Percentiles rank a stretch among this genome's conserved stretches.
These are phyloP conservation scores for Neotoma lepida DNA, from an alignment of 2,113 vertebrate genomes.

Conservation along the genomic window DNA sequence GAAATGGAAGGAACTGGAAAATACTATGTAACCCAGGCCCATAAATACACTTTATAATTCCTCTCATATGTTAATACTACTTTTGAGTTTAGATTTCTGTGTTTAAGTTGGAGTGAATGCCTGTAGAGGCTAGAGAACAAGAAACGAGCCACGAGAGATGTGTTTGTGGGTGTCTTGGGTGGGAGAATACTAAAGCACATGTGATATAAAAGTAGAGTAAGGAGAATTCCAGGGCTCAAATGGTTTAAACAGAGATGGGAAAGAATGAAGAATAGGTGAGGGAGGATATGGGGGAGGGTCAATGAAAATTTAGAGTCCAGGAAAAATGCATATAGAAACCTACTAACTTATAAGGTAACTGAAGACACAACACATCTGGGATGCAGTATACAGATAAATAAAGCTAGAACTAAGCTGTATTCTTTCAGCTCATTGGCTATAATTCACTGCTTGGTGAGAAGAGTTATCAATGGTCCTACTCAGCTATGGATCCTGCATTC, in stretches of 20 bases:
- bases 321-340: neutral
- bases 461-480: neutral
- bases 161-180: neutral
- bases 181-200: neutral
- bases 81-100: neutral
- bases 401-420: neutral
- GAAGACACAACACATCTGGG: neutral
- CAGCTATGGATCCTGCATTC: neutral
- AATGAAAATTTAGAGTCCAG: neutral
- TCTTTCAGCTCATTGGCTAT: neutral
- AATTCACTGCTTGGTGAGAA: neutral
- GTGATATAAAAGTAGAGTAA: too few species aligned
- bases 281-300: neutral
- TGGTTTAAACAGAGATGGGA: neutral
- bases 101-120: neutral
- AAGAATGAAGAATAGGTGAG: neutral
- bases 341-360: neutral
- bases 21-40: neutral
- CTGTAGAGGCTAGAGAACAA: neutral
- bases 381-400: neutral
- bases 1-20: neutral
- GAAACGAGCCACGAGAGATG: neutral
- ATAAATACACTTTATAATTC: neutral
- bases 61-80: neutral
- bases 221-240: neutral